phyloP scores from a whole-genome alignment of 2,113 vertebrate species.

The Manacus vitellinus region DNA sequence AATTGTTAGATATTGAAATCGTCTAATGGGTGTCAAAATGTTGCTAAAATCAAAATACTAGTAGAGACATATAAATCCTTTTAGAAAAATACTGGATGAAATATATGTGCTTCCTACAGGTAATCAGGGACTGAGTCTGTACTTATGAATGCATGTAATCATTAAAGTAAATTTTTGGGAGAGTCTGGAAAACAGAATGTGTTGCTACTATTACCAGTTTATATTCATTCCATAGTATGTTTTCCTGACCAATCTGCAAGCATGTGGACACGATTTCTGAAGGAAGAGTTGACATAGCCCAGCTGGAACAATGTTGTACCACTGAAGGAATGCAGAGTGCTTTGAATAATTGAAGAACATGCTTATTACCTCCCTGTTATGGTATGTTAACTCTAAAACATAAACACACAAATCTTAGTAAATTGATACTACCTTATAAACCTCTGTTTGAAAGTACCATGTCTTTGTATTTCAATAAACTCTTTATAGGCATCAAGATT shows the following conservation, averaged over 20 bases:
- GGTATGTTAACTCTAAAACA: not conserved
- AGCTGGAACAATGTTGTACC: not conserved
- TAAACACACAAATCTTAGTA: not conserved
- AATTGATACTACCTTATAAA: not conserved
- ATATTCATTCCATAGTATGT: not conserved
- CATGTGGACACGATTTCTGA: not conserved
- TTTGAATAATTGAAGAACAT: not conserved
- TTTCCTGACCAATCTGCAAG: not conserved
- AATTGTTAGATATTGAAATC: not conserved
- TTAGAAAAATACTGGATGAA: not conserved
- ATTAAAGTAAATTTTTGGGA: not conserved
- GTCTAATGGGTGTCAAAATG: not conserved
- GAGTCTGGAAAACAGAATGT: not conserved
- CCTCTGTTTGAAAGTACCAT: not conserved
- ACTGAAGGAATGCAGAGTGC: not conserved
- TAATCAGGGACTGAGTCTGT: not conserved
- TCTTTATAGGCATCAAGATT: not conserved
- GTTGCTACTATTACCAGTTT: not conserved
- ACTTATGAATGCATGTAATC: not conserved
- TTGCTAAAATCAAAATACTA: not conserved
- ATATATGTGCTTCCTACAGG: not conserved
- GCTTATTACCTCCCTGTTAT: not conserved
- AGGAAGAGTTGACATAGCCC: not conserved
- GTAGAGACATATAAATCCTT: not conserved
- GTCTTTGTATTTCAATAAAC: not conserved